These are phyloP conservation scores for Habroteleia sp. DNA, from an alignment of 2,888 invertebrate genomes.

Conservation along the genomic window DNA sequence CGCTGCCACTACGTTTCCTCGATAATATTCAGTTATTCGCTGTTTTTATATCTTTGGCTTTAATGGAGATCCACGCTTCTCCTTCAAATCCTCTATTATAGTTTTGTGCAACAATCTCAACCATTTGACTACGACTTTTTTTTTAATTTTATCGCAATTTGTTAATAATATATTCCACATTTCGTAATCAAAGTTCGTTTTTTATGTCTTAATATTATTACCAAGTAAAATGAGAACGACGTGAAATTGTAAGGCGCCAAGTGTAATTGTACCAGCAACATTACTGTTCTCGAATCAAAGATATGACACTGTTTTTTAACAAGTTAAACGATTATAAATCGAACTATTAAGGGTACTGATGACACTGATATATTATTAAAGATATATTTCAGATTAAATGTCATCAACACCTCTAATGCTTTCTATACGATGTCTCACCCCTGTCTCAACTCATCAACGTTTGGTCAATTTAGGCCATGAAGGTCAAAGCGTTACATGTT, in stretches of 20 bases:
- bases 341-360: too few species aligned
- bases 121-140: conserved; percentile 21
- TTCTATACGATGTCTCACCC: too few species aligned
- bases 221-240: conserved; percentile 18
- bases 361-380: too few species aligned
- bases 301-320: too few species aligned
- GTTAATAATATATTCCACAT: conserved; percentile 2
- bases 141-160: conserved; percentile 12
- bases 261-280: conserved; percentile 23
- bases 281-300: conserved; percentile 8
- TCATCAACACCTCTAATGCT: too few species aligned
- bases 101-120: conserved; percentile 53
- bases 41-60: conserved; percentile 71
- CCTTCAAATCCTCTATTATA: conserved; percentile 43
- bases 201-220: too few species aligned
- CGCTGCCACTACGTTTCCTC: conserved; percentile 61
- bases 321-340: too few species aligned
- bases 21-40: conserved; percentile 62
- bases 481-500: conserved; percentile 42
- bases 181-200: conserved; percentile 8
- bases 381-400: too few species aligned
- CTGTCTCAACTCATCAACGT: too few species aligned
- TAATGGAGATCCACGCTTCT: conserved; percentile 67
- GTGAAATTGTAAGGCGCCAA: conserved; percentile 40
- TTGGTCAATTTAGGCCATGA: conserved; percentile 55